Conservation (phyloP, 2,888 invertebrate species). For the Caenorhabditis parvicauda region DNA sequence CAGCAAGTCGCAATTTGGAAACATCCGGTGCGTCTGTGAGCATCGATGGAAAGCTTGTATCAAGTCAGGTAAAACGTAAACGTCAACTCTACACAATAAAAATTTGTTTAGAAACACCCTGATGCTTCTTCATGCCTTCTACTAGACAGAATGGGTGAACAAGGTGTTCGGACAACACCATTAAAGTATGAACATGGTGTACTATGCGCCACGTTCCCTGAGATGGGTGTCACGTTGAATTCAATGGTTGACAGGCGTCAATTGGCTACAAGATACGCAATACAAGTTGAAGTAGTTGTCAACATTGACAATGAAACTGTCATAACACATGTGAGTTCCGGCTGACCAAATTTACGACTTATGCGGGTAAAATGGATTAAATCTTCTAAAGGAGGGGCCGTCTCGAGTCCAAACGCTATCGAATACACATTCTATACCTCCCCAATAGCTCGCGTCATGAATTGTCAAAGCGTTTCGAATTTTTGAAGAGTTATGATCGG, state of each 20-base stretch:
- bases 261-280: conserved; percentile 43
- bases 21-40: conserved; percentile 38
- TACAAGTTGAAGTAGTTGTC: conserved; percentile 42
- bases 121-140: neutral
- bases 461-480: too few relatives aligned
- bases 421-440: too few relatives aligned
- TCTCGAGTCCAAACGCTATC: neutral
- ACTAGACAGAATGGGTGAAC: conserved; percentile 18
- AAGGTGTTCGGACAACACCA: conserved; percentile 25
- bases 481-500: too few relatives aligned
- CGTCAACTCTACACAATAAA: neutral
- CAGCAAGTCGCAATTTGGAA: conserved; percentile 34
- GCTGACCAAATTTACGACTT: too few relatives aligned
- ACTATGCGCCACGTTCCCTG: conserved; percentile 49
- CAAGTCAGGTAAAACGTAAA: conserved; percentile 16
- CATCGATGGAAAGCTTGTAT: conserved; percentile 39
- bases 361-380: too few relatives aligned
- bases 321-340: conserved; percentile 31
- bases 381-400: neutral
- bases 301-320: conserved; percentile 39
- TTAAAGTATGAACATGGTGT: conserved; percentile 45
- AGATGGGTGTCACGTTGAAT: conserved; percentile 49
- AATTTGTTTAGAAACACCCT: neutral
- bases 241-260: conserved; percentile 50
- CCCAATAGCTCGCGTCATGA: too few relatives aligned